A percentile compares a stretch with the other conserved stretches of the same genome.
phyloP scores from a whole-genome alignment of 2,113 vertebrate genomes.

The Microtus richardsoni region DNA sequence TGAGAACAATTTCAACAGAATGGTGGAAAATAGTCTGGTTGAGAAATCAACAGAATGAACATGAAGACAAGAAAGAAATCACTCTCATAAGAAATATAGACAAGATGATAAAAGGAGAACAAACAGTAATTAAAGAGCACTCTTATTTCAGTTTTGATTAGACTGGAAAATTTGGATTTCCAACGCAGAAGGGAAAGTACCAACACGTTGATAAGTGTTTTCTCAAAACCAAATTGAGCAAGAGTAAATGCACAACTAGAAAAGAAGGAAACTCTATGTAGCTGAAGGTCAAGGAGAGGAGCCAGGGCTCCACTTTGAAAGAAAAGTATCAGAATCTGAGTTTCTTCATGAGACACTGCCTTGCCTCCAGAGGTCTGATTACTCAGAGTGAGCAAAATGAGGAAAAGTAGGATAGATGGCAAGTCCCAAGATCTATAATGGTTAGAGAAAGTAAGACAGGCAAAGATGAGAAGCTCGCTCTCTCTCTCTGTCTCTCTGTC shows the following conservation, averaged over 20 bases:
- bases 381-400: not conserved
- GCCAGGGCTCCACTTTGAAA: not conserved
- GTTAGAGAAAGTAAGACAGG: not conserved
- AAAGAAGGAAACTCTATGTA: not conserved
- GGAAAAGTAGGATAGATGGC: not conserved
- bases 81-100: not conserved
- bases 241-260: not conserved
- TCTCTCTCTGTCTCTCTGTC: not conserved
- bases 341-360: not conserved
- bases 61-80: slow-evolving; percentile 20
- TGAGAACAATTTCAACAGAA: slow-evolving; percentile 6
- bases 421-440: not conserved
- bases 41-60: slow-evolving; percentile 46
- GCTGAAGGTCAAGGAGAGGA: not conserved
- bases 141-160: slow-evolving; percentile 25
- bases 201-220: not conserved
- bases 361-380: not conserved
- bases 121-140: slow-evolving; percentile 15
- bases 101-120: not conserved
- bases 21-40: not conserved
- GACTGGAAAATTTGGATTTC: not conserved
- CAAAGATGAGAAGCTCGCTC: not conserved
- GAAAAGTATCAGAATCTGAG: not conserved
- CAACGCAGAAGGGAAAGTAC: not conserved
- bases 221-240: not conserved